Percentiles rank a stretch among this genome's conserved stretches.
phyloP scores from a whole-genome alignment of 1,140 invertebrate genomes.

The Anastatus disparis region DNA sequence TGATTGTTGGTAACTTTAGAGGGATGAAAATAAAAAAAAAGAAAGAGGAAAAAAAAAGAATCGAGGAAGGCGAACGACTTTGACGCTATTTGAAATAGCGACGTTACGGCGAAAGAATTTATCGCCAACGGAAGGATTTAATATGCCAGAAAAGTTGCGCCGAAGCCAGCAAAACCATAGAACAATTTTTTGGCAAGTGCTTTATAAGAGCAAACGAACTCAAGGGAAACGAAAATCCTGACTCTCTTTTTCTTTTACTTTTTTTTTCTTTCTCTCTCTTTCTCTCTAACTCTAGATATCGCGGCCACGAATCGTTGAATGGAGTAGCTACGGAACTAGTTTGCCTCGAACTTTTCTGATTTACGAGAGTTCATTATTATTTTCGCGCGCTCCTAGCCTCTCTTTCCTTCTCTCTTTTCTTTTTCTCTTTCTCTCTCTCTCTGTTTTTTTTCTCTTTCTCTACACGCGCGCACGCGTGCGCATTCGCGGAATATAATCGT shows the following conservation, averaged over 20 bases:
- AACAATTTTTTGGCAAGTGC: conserved; percentile 58
- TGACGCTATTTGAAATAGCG: conserved; percentile 14
- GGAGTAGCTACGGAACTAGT: conserved; percentile 58
- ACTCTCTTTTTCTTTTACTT: no score
- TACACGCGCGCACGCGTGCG: conserved; percentile 31
- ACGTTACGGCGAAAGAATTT: conserved; percentile 23
- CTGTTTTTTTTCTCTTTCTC: no score
- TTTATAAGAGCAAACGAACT: no score
- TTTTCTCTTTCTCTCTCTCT: no score
- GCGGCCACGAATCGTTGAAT: conserved; percentile 50
- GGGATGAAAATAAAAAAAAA: no score
- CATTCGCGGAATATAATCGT: conserved; percentile 53
- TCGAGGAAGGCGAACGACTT: conserved; percentile 1
- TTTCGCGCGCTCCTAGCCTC: conserved; percentile 57
- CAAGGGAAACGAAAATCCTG: no score
- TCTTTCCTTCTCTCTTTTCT: no score
- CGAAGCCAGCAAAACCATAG: no score
- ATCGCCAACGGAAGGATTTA: conserved; percentile 46
- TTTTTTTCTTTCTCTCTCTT: no score
- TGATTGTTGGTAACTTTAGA: not conserved
- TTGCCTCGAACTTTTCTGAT: conserved; percentile 61
- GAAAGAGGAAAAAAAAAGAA: not conserved
- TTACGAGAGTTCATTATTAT: conserved; percentile 66
- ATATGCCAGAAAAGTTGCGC: conserved; percentile 58
- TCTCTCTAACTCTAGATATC: no score